phyloP scores from a whole-genome alignment of 1,140 invertebrate genomes.

The Pinna nobilis region DNA sequence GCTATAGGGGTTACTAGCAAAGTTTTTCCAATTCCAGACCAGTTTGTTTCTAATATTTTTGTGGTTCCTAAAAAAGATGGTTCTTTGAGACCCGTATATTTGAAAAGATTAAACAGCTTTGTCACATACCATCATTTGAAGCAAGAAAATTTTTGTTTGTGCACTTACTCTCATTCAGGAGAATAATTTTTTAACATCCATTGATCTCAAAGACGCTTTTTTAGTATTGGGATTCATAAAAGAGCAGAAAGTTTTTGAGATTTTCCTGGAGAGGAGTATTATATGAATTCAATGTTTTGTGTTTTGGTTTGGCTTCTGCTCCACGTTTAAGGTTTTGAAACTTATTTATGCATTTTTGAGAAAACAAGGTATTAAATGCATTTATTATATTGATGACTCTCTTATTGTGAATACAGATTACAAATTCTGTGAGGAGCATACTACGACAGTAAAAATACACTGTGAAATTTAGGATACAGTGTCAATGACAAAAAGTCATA shows the following conservation, averaged over 20 bases:
- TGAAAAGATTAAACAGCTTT: constrained; percentile 18
- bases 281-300: constrained; percentile 33
- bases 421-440: not conserved
- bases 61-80: constrained; percentile 31
- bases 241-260: constrained; percentile 20
- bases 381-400: constrained; percentile 16
- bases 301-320: constrained; percentile 28
- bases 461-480: constrained; percentile 3
- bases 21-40: not conserved
- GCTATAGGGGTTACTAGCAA: not conserved
- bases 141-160: constrained; percentile 31
- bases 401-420: not conserved
- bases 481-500: constrained; percentile 15
- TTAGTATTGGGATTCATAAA: not conserved
- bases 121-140: constrained; percentile 38
- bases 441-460: not conserved
- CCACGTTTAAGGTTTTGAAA: constrained; percentile 22
- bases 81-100: constrained; percentile 11
- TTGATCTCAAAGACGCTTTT: constrained; percentile 39
- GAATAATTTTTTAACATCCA: constrained; percentile 24
- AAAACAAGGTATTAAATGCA: not conserved
- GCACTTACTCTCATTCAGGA: constrained; percentile 15
- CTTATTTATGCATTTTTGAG: constrained; percentile 25
- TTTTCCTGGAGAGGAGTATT: constrained; percentile 25
- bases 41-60: constrained; percentile 32